Percentiles rank a stretch among this genome's conserved stretches.
phyloP scores from a whole-genome alignment of 2,113 vertebrate species.

The Melanocharis versteri region DNA sequence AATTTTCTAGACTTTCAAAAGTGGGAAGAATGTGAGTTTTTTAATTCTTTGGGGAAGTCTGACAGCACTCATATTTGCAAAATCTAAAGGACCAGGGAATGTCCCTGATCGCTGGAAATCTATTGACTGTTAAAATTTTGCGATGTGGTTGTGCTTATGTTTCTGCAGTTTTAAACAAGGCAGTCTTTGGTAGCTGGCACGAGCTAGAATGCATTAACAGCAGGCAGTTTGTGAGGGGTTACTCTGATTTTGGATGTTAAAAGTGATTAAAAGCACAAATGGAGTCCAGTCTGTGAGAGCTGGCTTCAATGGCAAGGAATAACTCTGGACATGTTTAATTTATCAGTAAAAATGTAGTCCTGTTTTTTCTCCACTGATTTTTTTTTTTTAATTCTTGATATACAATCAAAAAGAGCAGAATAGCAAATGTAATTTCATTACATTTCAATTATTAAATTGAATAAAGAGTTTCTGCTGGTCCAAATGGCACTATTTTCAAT shows the following conservation, averaged over 20 bases:
- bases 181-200: background rate
- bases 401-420: background rate
- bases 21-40: rapidly evolving
- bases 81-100: background rate
- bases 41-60: background rate
- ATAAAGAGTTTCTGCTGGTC: background rate
- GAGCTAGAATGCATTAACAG: background rate
- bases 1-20: background rate
- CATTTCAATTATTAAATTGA: too few relatives aligned
- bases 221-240: background rate
- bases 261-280: background rate
- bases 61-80: background rate
- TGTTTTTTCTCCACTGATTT: background rate
- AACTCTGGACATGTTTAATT: background rate
- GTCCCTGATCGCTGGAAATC: background rate
- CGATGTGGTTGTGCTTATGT: rapidly evolving
- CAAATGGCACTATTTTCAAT: background rate
- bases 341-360: background rate
- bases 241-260: background rate
- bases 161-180: background rate
- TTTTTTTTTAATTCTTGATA: background rate
- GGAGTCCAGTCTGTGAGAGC: background rate
- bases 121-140: background rate
- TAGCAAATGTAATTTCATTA: background rate
- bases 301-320: background rate